These are phyloP conservation scores for Rhabdomys pumilio DNA, from an alignment of 2,797 vertebrate species.

Conservation along the genomic window DNA sequence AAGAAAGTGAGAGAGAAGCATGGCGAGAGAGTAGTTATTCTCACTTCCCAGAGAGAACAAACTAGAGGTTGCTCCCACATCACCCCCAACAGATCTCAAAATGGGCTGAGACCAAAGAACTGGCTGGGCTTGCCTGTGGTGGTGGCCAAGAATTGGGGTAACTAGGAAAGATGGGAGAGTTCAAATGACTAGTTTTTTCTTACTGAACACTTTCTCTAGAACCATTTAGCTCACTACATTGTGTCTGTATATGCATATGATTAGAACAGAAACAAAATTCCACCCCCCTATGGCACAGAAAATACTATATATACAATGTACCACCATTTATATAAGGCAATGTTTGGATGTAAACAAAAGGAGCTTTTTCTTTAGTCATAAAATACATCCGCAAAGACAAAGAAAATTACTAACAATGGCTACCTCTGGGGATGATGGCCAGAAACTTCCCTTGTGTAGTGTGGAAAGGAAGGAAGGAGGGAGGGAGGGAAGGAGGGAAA, in stretches of 20 bases:
- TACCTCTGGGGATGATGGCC: not conserved
- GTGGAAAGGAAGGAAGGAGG: not conserved
- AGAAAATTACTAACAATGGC: not conserved
- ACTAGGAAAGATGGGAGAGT: not conserved
- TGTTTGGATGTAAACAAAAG: not conserved
- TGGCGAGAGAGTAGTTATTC: not conserved
- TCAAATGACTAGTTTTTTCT: not conserved
- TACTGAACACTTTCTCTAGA: not conserved
- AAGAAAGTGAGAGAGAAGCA: not conserved
- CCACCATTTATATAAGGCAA: conserved; percentile 32
- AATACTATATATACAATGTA: not conserved
- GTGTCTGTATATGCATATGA: not conserved
- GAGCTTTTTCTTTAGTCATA: not conserved
- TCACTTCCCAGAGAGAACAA: not conserved
- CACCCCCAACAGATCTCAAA: not conserved
- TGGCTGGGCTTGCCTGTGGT: not conserved
- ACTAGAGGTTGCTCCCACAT: not conserved
- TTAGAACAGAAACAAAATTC: not conserved
- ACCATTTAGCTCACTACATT: not conserved
- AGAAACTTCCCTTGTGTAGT: not conserved
- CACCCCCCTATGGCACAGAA: not conserved
- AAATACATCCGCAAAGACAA: conserved; percentile 4
- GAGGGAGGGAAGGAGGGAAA: not conserved
- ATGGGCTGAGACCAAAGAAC: not conserved
- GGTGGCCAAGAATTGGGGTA: not conserved